phyloP scores from a whole-genome alignment of 1,140 invertebrate species.

The Steinernema feltiae region DNA sequence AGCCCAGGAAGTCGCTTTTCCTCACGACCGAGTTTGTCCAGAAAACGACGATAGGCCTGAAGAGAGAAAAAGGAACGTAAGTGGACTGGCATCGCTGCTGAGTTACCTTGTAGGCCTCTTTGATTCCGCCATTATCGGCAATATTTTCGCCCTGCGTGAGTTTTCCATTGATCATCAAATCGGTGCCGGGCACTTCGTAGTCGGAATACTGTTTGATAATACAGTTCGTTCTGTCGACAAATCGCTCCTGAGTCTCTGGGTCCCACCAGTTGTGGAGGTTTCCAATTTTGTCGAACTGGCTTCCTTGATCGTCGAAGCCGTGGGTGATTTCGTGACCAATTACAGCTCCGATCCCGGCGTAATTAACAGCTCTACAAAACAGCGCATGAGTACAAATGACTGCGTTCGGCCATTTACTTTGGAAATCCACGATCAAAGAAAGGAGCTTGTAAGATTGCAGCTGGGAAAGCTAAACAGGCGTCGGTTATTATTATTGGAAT shows the following conservation, averaged over 20 bases:
- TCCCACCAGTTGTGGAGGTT: constrained; percentile 80
- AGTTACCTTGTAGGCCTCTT: constrained; percentile 59
- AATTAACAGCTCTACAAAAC: constrained; percentile 59
- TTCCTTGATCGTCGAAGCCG: constrained; percentile 61
- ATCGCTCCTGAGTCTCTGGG: constrained; percentile 25
- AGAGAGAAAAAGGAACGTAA: constrained; percentile 13
- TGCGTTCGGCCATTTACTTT: constrained; percentile 59
- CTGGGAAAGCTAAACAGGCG: constrained; percentile 63
- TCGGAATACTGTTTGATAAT: constrained; percentile 76
- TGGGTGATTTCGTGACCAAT: constrained; percentile 64
- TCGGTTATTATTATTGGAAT: constrained; percentile 13
- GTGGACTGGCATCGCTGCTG: constrained; percentile 22
- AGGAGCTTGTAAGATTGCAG: constrained; percentile 67
- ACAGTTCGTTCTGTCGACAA: constrained; percentile 71
- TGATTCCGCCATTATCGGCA: constrained; percentile 62
- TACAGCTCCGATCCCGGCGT: constrained; percentile 62
- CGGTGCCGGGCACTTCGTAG: constrained; percentile 30
- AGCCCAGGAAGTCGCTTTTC: constrained; percentile 55
- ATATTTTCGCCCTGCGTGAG: constrained; percentile 62
- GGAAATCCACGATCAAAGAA: constrained; percentile 64
- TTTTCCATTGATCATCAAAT: constrained; percentile 59
- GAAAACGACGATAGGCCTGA: constrained; percentile 57
- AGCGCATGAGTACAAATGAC: neutral
- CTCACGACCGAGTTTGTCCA: constrained; percentile 47
- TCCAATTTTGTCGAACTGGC: constrained; percentile 82